Conservation (phyloP, 2,888 invertebrate genomes). For the Reticulitermes lucifugus region DNA sequence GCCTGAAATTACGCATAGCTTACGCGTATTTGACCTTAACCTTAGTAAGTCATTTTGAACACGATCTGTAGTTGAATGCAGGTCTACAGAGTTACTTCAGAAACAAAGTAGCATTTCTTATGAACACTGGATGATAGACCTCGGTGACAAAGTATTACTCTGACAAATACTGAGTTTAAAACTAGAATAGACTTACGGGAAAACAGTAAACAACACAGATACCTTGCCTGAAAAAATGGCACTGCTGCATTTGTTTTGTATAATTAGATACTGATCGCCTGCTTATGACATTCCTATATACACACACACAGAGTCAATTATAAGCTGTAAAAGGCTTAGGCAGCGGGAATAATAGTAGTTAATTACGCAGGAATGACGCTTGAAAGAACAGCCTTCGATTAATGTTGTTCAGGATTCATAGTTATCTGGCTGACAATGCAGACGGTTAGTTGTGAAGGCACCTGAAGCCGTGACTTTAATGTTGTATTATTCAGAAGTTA, state of each 20-base stretch:
- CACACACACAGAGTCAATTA: background rate
- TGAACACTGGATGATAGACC: background rate
- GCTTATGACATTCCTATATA: background rate
- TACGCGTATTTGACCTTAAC: too few relatives aligned
- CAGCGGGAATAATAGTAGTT: background rate
- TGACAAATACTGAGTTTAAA: background rate
- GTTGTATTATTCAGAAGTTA: background rate
- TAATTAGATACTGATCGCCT: background rate
- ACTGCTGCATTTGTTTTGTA: too few relatives aligned
- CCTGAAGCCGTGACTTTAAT: background rate
- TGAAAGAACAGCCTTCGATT: background rate
- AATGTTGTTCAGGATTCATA: background rate
- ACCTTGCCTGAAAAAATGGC: background rate
- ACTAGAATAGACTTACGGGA: background rate
- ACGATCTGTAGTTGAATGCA: too few relatives aligned
- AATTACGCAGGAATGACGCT: background rate
- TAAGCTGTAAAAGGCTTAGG: background rate
- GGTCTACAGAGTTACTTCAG: too few relatives aligned
- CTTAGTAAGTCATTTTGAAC: too few relatives aligned
- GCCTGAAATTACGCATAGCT: too few relatives aligned
- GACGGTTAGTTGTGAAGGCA: background rate
- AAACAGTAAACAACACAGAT: background rate
- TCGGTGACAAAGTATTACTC: background rate
- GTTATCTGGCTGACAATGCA: too few relatives aligned
- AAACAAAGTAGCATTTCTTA: too few relatives aligned